phyloP scores from a whole-genome alignment of 2,113 vertebrate genomes.

The Ancistrus triradiatus region DNA sequence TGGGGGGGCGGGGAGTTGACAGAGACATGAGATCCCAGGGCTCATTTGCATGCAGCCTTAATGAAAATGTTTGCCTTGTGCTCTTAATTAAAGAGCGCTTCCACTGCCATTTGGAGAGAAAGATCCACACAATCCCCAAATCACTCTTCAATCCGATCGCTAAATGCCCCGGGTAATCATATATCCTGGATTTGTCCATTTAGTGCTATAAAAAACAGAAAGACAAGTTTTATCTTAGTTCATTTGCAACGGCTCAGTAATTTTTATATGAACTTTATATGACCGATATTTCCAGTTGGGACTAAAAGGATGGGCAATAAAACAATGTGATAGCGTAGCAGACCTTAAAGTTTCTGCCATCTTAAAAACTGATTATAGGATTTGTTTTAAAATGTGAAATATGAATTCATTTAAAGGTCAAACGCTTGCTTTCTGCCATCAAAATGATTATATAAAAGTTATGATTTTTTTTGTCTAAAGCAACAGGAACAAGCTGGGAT shows the following conservation, averaged over 20 bases:
- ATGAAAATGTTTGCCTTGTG: slow-evolving; percentile 56
- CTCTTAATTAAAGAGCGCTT: slow-evolving; percentile 54
- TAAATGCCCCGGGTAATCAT: slow-evolving; percentile 40
- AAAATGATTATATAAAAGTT: too few species aligned
- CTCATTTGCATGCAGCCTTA: slow-evolving; percentile 51
- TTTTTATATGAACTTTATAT: slow-evolving; percentile 31
- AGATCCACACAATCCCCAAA: slow-evolving; percentile 28
- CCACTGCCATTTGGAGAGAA: slow-evolving; percentile 43
- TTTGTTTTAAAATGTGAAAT: too few species aligned
- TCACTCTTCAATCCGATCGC: slow-evolving; percentile 36
- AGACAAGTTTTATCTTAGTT: slow-evolving; percentile 1
- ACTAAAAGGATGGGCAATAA: slow-evolving; percentile 71
- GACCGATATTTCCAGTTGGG: not conserved
- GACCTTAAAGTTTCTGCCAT: slow-evolving; percentile 61
- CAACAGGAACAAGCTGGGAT: too few species aligned
- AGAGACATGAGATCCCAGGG: too few species aligned
- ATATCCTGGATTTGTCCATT: slow-evolving; percentile 21
- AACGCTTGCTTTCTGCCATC: too few species aligned
- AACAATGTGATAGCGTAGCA: slow-evolving; percentile 88
- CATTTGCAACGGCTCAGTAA: not conserved
- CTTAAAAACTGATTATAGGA: too few species aligned
- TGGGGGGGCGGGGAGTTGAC: too few species aligned
- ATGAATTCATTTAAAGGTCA: too few species aligned
- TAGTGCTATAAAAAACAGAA: slow-evolving; percentile 25
- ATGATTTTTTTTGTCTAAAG: too few species aligned